These are phyloP conservation scores for Erebia epiphron DNA, from an alignment of 2,888 invertebrate genomes.

Conservation along the genomic window DNA sequence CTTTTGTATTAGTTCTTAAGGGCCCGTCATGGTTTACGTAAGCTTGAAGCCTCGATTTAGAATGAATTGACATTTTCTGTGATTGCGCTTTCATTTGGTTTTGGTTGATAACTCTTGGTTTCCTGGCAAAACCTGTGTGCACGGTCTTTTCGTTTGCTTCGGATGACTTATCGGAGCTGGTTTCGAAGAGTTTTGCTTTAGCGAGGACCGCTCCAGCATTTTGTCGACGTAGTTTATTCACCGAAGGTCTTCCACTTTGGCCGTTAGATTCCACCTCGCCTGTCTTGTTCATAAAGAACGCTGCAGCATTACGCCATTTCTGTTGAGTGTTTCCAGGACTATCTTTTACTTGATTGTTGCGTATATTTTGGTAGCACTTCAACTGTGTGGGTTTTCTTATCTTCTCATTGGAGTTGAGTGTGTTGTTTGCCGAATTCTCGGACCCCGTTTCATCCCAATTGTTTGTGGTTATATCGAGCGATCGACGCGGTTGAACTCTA, in stretches of 20 bases:
- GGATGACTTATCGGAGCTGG: slow-evolving; percentile 76
- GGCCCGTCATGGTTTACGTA: slow-evolving; percentile 28
- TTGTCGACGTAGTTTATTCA: slow-evolving; percentile 87
- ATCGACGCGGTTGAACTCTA: slow-evolving; percentile 64
- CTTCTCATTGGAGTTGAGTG: slow-evolving; percentile 48
- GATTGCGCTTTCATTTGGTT: slow-evolving; percentile 54
- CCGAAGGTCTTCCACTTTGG: slow-evolving; percentile 86
- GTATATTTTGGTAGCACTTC: slow-evolving; percentile 58
- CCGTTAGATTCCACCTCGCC: slow-evolving; percentile 70
- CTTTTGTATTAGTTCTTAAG: slow-evolving; percentile 12
- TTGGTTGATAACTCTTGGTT: slow-evolving; percentile 61
- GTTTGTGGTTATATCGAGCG: slow-evolving; percentile 60
- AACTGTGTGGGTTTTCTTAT: slow-evolving; percentile 49
- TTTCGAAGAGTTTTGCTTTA: slow-evolving; percentile 89
- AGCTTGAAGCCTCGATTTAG: slow-evolving; percentile 53
- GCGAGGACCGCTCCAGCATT: slow-evolving; percentile 92
- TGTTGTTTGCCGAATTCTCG: slow-evolving; percentile 60
- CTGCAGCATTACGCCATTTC: slow-evolving; percentile 82
- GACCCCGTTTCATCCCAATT: slow-evolving; percentile 62
- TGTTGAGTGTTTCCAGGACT: slow-evolving; percentile 60
- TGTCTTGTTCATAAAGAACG: slow-evolving; percentile 79
- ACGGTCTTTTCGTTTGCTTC: slow-evolving; percentile 62
- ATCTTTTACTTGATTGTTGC: slow-evolving; percentile 50
- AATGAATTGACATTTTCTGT: slow-evolving; percentile 55
- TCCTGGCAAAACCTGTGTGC: slow-evolving; percentile 69